Percentiles rank a stretch among this genome's conserved stretches.
Evolutionary conservation across 2,797 vertebrate genomes (phyloP).

Genomic region (Delichon dasypus): DNA sequence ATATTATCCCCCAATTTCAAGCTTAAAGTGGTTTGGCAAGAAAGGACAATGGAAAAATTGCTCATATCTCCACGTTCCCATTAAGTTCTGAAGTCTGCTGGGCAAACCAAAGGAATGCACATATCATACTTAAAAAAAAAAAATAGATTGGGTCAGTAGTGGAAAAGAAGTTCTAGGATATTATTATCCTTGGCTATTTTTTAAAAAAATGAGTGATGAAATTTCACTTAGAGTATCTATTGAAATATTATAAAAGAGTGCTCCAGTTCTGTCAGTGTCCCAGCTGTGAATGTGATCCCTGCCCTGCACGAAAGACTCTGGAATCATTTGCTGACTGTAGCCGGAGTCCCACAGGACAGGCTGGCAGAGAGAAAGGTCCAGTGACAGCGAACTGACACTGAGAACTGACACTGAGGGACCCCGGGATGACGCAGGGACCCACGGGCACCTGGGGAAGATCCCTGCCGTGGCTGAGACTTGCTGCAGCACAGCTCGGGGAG

Average conservation of each 20-base stretch:
- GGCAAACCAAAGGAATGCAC: constrained; percentile 73
- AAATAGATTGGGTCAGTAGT: constrained; percentile 59
- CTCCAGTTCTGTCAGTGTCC: constrained; percentile 32
- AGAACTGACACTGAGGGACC: background rate
- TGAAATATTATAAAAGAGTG: constrained; percentile 29
- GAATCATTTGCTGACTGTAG: background rate
- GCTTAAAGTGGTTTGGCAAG: constrained; percentile 66
- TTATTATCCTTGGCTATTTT: constrained; percentile 64
- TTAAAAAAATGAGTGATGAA: constrained; percentile 58
- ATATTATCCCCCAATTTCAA: constrained; percentile 66
- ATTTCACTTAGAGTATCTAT: constrained; percentile 46
- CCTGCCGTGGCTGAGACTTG: rapidly evolving
- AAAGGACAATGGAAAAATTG: constrained; percentile 65
- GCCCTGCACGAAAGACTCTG: background rate
- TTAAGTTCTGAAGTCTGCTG: constrained; percentile 60
- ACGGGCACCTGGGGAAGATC: rapidly evolving
- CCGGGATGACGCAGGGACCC: background rate
- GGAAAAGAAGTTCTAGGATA: constrained; percentile 66
- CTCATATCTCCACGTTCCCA: constrained; percentile 52
- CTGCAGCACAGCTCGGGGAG: background rate
- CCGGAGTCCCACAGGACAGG: background rate
- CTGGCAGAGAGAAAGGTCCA: background rate
- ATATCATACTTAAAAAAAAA: constrained; percentile 66
- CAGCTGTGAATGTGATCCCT: constrained; percentile 51
- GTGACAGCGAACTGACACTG: background rate